These are phyloP conservation scores for Daphoenositta chrysoptera DNA, from an alignment of 2,113 vertebrate genomes.

Conservation along the genomic window DNA sequence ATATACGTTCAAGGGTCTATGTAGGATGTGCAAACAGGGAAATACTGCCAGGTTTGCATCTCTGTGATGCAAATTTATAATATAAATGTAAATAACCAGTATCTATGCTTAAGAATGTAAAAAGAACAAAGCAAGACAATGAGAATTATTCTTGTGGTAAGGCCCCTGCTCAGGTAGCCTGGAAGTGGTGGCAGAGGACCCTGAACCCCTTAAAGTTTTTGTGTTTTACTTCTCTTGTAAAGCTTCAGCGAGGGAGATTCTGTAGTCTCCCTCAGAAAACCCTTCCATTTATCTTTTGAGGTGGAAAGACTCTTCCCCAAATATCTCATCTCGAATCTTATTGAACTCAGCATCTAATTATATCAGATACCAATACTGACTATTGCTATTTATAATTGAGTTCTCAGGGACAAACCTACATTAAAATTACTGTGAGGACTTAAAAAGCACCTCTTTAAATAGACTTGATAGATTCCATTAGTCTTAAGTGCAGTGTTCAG, in stretches of 20 bases:
- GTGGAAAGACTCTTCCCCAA: not conserved
- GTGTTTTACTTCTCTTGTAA: not conserved
- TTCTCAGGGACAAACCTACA: not conserved
- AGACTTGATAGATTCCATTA: not conserved
- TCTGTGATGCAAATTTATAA: not conserved
- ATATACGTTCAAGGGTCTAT: not conserved
- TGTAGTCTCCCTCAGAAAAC: not conserved
- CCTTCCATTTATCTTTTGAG: not conserved
- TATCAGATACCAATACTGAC: not conserved
- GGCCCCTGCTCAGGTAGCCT: not conserved
- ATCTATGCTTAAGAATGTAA: not conserved
- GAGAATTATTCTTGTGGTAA: not conserved
- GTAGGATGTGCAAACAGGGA: not conserved
- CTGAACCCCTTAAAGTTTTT: not conserved
- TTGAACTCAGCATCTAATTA: not conserved
- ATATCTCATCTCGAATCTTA: not conserved
- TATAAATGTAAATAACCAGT: not conserved
- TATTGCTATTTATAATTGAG: not conserved
- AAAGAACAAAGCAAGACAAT: not conserved
- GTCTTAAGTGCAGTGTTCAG: not conserved
- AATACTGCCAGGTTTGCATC: not conserved
- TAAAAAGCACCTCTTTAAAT: constrained; percentile 5
- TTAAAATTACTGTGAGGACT: not conserved
- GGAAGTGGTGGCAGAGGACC: not conserved
- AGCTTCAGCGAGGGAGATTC: not conserved